phyloP scores from a whole-genome alignment of 2,797 vertebrate genomes.

The Lepilemur septentrionalis region DNA sequence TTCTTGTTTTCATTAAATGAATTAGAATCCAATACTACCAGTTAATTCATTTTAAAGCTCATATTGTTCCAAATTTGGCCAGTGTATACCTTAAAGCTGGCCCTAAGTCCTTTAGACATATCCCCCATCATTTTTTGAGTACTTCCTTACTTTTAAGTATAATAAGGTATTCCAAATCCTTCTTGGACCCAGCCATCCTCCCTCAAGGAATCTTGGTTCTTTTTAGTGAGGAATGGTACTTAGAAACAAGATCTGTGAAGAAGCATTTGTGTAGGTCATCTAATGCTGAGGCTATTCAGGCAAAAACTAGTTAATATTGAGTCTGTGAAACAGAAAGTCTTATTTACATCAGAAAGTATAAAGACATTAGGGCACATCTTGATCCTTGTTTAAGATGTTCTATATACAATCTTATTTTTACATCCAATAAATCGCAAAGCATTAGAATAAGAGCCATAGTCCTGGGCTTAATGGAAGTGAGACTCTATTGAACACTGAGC shows the following conservation, averaged over 20 bases:
- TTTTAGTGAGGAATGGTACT: neutral
- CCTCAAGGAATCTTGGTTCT: neutral
- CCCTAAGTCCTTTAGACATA: neutral
- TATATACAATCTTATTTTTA: neutral
- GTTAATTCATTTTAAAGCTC: neutral
- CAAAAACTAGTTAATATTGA: neutral
- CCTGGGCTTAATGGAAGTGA: neutral
- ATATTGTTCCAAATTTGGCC: neutral
- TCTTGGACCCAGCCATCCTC: neutral
- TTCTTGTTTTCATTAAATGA: slow-evolving; percentile 33
- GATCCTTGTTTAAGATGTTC: neutral
- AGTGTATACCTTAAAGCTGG: neutral
- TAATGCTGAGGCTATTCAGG: neutral
- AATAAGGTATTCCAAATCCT: neutral
- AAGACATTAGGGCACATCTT: neutral
- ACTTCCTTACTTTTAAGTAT: neutral
- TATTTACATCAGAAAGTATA: neutral
- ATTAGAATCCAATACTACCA: neutral
- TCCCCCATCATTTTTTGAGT: neutral
- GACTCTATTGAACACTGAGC: neutral
- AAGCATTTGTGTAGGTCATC: neutral
- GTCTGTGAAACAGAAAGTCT: neutral
- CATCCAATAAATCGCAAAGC: neutral
- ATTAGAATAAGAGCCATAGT: neutral
- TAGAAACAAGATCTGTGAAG: neutral